phyloP scores from a whole-genome alignment of 2,113 vertebrate genomes.

The Willisornis vidua region DNA sequence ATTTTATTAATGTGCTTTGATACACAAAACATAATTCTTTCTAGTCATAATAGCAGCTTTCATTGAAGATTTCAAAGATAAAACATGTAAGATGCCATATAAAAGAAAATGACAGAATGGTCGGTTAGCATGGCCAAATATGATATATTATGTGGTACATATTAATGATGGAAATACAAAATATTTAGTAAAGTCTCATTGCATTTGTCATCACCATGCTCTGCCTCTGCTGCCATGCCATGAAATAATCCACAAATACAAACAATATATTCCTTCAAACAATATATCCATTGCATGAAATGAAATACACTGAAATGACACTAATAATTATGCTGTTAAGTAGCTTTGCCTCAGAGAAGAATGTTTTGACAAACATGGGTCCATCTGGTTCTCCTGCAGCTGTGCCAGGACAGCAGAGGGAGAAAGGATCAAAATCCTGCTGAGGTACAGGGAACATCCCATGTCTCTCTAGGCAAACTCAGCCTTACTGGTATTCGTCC shows the following conservation, averaged over 20 bases:
- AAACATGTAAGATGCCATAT: neutral
- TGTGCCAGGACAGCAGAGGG: neutral
- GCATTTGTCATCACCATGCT: neutral
- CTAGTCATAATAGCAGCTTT: neutral
- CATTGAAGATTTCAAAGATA: neutral
- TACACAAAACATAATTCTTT: neutral
- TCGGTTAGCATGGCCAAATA: neutral
- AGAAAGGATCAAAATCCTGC: neutral
- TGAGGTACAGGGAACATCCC: neutral
- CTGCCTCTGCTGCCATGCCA: neutral
- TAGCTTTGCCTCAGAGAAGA: neutral
- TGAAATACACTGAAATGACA: neutral
- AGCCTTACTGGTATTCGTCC: neutral
- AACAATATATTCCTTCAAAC: neutral
- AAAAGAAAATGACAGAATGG: neutral
- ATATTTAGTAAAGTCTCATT: neutral
- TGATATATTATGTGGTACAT: neutral
- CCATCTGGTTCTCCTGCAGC: neutral
- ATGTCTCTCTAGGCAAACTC: neutral
- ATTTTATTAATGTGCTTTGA: neutral
- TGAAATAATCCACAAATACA: neutral
- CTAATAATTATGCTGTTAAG: neutral
- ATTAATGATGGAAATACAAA: neutral
- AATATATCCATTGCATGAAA: neutral
- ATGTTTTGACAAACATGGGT: neutral